A percentile compares a stretch with the other conserved stretches of the same genome.
These are phyloP conservation scores for Macquaria ambigua DNA, from an alignment of 2,113 vertebrate genomes.

Conservation along the genomic window DNA sequence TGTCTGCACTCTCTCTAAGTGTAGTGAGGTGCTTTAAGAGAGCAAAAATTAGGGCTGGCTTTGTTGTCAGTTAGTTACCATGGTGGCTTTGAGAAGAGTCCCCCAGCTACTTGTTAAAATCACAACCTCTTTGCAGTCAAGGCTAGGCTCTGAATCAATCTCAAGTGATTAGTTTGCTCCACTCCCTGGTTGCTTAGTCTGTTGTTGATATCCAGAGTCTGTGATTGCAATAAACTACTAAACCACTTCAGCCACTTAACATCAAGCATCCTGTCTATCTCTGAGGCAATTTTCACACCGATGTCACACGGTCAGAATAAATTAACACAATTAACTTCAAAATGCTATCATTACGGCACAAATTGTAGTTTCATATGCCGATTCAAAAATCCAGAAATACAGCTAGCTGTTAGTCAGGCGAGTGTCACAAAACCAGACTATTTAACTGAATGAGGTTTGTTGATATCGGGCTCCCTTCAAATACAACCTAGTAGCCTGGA, in stretches of 20 bases:
- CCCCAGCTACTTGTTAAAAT: slow-evolving; percentile 57
- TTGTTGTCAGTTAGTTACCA: slow-evolving; percentile 76
- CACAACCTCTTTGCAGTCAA: slow-evolving; percentile 47
- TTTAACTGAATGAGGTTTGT: background rate
- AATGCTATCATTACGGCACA: background rate
- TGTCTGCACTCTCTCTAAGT: background rate
- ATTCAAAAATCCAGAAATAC: background rate
- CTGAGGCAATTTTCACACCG: background rate
- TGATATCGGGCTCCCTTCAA: too few species aligned
- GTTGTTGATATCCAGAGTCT: slow-evolving; percentile 39
- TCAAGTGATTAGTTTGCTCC: slow-evolving; percentile 73
- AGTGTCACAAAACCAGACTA: background rate
- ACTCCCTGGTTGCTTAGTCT: slow-evolving; percentile 18
- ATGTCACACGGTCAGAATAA: background rate
- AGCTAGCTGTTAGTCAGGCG: too few species aligned
- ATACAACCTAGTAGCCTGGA: too few species aligned
- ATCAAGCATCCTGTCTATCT: background rate
- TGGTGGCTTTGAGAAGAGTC: slow-evolving; percentile 69
- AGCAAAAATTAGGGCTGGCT: background rate
- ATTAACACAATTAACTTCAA: background rate
- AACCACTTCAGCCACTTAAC: background rate
- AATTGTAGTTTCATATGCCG: background rate
- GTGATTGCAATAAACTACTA: slow-evolving; percentile 25
- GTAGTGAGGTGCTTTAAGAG: background rate
- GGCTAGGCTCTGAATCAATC: slow-evolving; percentile 39